These are phyloP conservation scores for Eulemur mongoz DNA, from an alignment of 2,797 vertebrate genomes.

Conservation along the genomic window DNA sequence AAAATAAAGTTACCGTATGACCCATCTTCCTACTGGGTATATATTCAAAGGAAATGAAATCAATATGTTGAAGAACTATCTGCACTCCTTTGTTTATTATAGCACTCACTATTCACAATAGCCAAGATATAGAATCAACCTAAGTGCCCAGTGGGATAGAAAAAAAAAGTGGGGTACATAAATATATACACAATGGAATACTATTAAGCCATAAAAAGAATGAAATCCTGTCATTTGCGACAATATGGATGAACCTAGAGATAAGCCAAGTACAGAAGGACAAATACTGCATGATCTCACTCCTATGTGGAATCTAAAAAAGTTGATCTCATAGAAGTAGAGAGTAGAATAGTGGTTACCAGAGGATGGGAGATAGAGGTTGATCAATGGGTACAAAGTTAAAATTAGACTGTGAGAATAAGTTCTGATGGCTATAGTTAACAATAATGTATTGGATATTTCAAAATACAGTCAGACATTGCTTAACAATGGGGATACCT, in stretches of 20 bases:
- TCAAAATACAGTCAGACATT: background rate
- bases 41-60: background rate
- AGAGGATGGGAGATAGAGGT: background rate
- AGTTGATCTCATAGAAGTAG: background rate
- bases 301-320: background rate
- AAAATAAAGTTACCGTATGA: background rate
- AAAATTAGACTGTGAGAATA: background rate
- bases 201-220: background rate
- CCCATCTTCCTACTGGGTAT: background rate
- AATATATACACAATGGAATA: background rate
- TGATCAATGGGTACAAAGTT: background rate
- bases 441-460: background rate
- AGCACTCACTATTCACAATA: background rate
- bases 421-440: background rate
- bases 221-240: background rate
- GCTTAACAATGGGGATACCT: background rate
- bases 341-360: background rate
- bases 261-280: background rate
- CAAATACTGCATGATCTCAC: background rate
- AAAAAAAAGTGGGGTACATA: background rate
- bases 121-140: background rate
- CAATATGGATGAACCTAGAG: background rate
- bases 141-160: background rate
- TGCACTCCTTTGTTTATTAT: background rate
- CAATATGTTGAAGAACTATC: background rate